phyloP scores from a whole-genome alignment of 92 coral and sea anemone species.

The Zoanthus sociatus region DNA sequence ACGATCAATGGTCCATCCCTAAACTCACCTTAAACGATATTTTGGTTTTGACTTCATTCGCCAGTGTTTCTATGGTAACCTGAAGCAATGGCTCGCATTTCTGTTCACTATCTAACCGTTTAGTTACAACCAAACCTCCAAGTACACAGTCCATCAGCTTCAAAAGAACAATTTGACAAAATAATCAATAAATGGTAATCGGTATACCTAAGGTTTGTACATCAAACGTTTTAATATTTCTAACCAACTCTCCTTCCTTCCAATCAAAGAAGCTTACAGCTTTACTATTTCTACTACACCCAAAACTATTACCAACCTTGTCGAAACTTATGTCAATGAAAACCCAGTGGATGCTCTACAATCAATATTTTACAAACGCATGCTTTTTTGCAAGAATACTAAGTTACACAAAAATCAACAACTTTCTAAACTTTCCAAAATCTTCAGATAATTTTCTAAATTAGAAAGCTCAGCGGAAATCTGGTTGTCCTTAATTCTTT shows the following conservation, averaged over 20 bases:
- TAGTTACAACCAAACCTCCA: conserved; percentile 12
- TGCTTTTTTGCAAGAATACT: too few species aligned
- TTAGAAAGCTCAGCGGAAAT: too few species aligned
- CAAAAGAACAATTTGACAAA: background rate
- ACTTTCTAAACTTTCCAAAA: too few species aligned
- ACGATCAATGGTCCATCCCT: background rate
- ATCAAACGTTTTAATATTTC: background rate
- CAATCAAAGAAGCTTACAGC: too few species aligned
- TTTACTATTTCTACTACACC: too few species aligned
- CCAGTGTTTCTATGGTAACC: conserved; percentile 8
- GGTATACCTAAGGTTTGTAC: background rate
- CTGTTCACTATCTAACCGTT: background rate
- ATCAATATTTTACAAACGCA: too few species aligned
- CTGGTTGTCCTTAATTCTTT: too few species aligned
- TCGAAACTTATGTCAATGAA: too few species aligned
- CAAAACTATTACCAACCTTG: too few species aligned
- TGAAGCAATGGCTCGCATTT: conserved; percentile 20
- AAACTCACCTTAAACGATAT: conserved; percentile 31
- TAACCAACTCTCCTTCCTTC: background rate
- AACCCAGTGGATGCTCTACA: too few species aligned
- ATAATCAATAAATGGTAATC: background rate
- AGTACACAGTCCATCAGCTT: conserved; percentile 16
- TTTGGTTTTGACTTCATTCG: conserved; percentile 14
- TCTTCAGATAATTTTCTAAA: too few species aligned
- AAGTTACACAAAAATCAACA: too few species aligned